Base-by-base conservation (phyloP, 2,797 vertebrate species). In the Danio aesculapii region DNA sequence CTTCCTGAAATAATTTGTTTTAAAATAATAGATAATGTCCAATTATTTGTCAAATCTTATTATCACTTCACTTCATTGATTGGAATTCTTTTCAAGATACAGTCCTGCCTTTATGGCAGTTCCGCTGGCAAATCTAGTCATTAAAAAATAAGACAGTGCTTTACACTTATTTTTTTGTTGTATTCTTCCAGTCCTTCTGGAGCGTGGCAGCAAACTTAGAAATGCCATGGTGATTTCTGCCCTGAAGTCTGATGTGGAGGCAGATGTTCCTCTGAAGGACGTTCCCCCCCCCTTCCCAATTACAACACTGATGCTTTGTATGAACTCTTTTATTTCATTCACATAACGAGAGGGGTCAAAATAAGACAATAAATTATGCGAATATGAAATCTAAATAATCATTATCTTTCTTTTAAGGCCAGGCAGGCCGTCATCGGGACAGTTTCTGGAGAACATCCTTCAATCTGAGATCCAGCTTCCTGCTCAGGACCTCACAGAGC, bases 141-240 rank as follows among this genome's bases (percentile, higher is more conserved):
- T 44, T 19, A 67, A 47, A 66, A 19, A 8, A 69, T 14, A 0
- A 55, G 9, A n/a, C 21, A 41, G 52, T 13, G 16, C 16, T 71
- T 70, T 43, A 71, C 39, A 13, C 12, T 55, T 44, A 44, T 5
- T 57, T 12, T 11, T 10, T 5, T 8, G 1, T 30, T 30, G 30
- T 30, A 30, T 75, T 79, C 83, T 79, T 63, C 80, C 84, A 99
- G 98, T 94, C 83, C 93, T 99, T 84, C 79, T 98, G 81, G 96
- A 98, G 84, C 96, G 96, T 90, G 98, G 97, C 81, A 96, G 90
- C 89, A 97, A 96, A 82, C 94, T 99, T 12, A 93, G 97, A 78
- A 94, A 98, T 61, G 97, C 97, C 47, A 98, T 99, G 97, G 93
- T 94, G 53, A 90, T 93, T 49, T 99, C 97, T 75, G 91, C 95